Evolutionary conservation across 2,113 vertebrate species (phyloP), one percentile per base, ranked within the genome.

Genomic region (Carettochelys insculpta): DNA sequence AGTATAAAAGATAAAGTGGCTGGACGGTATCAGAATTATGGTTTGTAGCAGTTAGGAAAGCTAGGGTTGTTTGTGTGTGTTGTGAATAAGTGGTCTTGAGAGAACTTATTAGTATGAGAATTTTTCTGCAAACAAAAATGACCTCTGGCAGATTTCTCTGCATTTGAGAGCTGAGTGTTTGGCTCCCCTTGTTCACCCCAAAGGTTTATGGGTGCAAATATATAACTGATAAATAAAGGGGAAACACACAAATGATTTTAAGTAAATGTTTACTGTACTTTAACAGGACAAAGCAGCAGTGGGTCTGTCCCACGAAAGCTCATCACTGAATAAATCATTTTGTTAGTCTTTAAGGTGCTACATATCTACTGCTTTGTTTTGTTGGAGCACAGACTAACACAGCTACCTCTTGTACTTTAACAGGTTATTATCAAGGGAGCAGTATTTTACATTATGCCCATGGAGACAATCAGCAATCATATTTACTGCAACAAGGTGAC

Each of bases 361-460:
- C n/a, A n/a, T n/a, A n/a, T n/a, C n/a, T n/a, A n/a, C n/a, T n/a
- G n/a, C n/a, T n/a, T n/a, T n/a, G n/a, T n/a, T n/a, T n/a, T n/a
- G n/a, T n/a, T n/a, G n/a, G n/a, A n/a, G n/a, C n/a, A n/a, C n/a
- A n/a, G n/a, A n/a, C n/a, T n/a, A n/a, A n/a, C n/a, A n/a, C n/a
- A n/a, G n/a, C n/a, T n/a, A n/a, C n/a, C n/a, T n/a, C n/a, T n/a
- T n/a, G n/a, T n/a, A 81, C 48, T 96, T 95, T 91, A 95, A 94
- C 93, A 98, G 98, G 97, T 98, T 98, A 97, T 77, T 89, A 95
- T 97, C 98, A 97, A 95, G 98, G 98, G 91, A 98, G 95, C 96
- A 96, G 97, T 93, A 97, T 98, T 96, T 97, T 98, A 88, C 97
- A 97, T 93, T 98, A 97, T 90, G 95, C 95, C 95, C 96, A 98